Percentiles rank a stretch among this genome's conserved stretches.
phyloP scores from a whole-genome alignment of 2,113 vertebrate genomes.

The Astur gentilis region DNA sequence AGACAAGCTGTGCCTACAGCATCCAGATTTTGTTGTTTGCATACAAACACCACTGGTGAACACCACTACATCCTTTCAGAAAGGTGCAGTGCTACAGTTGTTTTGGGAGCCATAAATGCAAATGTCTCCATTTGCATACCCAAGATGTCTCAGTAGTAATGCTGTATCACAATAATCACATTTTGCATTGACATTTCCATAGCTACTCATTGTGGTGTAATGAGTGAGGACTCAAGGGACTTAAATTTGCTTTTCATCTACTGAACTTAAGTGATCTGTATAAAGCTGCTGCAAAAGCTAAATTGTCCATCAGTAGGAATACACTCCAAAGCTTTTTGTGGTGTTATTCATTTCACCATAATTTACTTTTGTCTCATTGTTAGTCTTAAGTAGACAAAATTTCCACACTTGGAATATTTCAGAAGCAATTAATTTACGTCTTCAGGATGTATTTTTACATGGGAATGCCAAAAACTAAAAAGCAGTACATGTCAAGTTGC shows the following conservation, averaged over 20 bases:
- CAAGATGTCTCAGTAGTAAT: background rate
- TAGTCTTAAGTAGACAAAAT: background rate
- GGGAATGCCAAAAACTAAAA: background rate
- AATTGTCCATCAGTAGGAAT: background rate
- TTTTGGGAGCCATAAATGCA: background rate
- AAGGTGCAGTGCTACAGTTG: background rate
- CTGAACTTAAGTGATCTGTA: background rate
- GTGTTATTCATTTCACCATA: background rate
- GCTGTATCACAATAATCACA: background rate
- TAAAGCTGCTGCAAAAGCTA: background rate
- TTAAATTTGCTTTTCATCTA: background rate
- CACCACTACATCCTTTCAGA: background rate
- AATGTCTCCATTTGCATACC: background rate
- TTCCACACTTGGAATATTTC: background rate
- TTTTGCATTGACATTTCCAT: background rate
- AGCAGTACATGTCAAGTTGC: background rate
- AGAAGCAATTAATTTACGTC: conserved; percentile 1
- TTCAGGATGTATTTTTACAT: background rate
- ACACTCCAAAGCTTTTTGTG: background rate
- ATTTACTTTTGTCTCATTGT: background rate
- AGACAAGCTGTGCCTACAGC: background rate
- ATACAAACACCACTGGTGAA: background rate
- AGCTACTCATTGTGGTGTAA: background rate
- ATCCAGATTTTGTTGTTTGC: background rate
- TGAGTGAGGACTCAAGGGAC: background rate